Percentiles rank a stretch among this genome's conserved stretches.
Evolutionary conservation across 2,113 vertebrate species (phyloP).

Genomic region (Pollimyrus isidori): DNA sequence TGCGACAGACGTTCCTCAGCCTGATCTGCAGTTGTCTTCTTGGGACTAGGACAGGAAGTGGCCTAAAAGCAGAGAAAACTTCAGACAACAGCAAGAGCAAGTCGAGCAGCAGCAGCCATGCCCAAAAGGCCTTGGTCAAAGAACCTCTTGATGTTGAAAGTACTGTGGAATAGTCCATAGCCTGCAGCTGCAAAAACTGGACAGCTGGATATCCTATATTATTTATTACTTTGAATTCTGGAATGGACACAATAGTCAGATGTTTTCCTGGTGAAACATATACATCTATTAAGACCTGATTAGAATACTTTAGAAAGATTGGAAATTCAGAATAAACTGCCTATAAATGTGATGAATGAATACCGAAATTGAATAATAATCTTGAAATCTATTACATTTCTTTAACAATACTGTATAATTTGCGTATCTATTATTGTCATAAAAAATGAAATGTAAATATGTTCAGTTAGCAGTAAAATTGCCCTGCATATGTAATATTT

Average conservation of each 20-base stretch:
- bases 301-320: not conserved
- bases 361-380: not conserved
- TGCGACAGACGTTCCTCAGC: slow-evolving; percentile 81
- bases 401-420: not conserved
- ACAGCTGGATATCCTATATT: not conserved
- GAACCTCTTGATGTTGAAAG: slow-evolving; percentile 47
- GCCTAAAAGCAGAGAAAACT: slow-evolving; percentile 55
- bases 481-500: not conserved
- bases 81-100: slow-evolving; percentile 80
- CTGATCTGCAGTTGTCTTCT: slow-evolving; percentile 71
- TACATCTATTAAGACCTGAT: not conserved
- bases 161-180: slow-evolving; percentile 1
- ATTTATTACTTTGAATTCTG: not conserved
- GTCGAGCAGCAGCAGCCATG: slow-evolving; percentile 71
- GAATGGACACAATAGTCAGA: not conserved
- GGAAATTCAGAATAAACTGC: not conserved
- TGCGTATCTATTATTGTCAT: not conserved
- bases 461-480: not conserved
- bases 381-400: not conserved
- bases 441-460: not conserved
- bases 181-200: not conserved
- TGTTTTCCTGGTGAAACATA: not conserved
- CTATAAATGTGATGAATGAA: not conserved
- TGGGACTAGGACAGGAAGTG: slow-evolving; percentile 39
- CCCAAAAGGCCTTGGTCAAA: slow-evolving; percentile 56